Evolutionary conservation across 2,113 vertebrate species (phyloP).

Genomic region (Festucalex cinctus): DNA sequence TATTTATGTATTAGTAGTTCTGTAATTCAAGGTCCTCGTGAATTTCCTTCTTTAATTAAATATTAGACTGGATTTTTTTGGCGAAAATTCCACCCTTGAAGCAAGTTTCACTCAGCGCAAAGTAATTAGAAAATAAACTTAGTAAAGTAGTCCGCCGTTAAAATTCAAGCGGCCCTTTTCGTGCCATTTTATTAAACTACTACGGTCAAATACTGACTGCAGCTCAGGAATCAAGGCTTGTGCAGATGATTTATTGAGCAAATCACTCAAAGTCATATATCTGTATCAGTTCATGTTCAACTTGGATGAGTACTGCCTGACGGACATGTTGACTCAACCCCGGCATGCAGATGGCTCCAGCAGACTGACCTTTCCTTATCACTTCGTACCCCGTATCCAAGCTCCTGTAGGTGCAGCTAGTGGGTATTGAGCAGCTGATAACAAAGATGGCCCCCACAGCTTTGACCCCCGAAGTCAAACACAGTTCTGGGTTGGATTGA

Average conservation of each 20-base stretch:
- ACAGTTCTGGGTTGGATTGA: conserved; percentile 33
- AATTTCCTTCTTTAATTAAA: too few species aligned
- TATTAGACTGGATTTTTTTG: too few species aligned
- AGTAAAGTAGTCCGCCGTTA: too few species aligned
- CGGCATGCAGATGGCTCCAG: conserved; percentile 33
- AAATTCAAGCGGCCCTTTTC: too few species aligned
- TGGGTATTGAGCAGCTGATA: conserved; percentile 68
- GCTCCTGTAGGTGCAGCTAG: conserved; percentile 62
- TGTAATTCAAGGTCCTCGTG: too few species aligned
- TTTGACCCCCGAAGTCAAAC: conserved; percentile 66
- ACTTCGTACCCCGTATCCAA: conserved; percentile 68
- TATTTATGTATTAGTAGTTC: too few species aligned
- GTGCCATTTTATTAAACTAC: too few species aligned
- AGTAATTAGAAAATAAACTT: too few species aligned
- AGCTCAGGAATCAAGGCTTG: too few species aligned
- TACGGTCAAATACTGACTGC: too few species aligned
- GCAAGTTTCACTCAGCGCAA: neutral
- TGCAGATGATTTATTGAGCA: too few species aligned
- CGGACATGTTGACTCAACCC: conserved; percentile 25
- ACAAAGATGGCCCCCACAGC: conserved; percentile 69
- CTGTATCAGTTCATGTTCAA: conserved; percentile 2
- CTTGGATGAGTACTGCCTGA: conserved; percentile 20
- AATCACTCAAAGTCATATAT: neutral
- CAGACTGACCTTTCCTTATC: conserved; percentile 75
- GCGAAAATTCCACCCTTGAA: too few species aligned